Conservation (phyloP, 2,113 vertebrate genomes). For the Chloropsis cyanopogon region DNA sequence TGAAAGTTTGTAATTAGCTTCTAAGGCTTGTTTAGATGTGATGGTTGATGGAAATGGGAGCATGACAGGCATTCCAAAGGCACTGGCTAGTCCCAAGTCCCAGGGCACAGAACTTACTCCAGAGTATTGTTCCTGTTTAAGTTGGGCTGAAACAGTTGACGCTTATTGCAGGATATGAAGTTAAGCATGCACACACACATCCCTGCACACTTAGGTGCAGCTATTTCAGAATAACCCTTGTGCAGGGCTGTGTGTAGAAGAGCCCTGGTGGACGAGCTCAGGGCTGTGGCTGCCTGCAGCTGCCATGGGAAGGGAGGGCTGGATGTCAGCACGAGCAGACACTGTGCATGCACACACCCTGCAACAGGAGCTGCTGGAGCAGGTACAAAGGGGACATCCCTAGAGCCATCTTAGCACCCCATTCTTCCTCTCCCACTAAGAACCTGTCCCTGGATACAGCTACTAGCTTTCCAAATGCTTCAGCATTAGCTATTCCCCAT, state of each 20-base stretch:
- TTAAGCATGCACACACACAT: neutral
- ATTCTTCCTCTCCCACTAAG: neutral
- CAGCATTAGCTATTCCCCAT: neutral
- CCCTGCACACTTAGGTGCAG: accelerated
- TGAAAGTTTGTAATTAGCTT: neutral
- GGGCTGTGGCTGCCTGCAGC: neutral
- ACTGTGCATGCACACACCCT: neutral
- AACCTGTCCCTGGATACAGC: neutral
- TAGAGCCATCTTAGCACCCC: neutral
- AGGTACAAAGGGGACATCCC: neutral
- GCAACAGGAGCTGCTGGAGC: neutral
- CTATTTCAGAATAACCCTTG: neutral
- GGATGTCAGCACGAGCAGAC: accelerated
- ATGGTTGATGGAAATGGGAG: neutral
- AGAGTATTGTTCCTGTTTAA: neutral
- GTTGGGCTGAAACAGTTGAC: neutral
- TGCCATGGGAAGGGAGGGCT: neutral
- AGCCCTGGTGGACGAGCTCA: neutral
- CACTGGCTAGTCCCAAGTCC: neutral
- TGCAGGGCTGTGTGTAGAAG: neutral
- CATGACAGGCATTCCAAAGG: neutral
- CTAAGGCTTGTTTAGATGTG: neutral
- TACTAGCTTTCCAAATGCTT: neutral
- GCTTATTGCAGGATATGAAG: neutral
- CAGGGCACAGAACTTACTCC: neutral